phyloP scores from a whole-genome alignment of 2,797 vertebrate species.

The Hylomyscus alleni region DNA sequence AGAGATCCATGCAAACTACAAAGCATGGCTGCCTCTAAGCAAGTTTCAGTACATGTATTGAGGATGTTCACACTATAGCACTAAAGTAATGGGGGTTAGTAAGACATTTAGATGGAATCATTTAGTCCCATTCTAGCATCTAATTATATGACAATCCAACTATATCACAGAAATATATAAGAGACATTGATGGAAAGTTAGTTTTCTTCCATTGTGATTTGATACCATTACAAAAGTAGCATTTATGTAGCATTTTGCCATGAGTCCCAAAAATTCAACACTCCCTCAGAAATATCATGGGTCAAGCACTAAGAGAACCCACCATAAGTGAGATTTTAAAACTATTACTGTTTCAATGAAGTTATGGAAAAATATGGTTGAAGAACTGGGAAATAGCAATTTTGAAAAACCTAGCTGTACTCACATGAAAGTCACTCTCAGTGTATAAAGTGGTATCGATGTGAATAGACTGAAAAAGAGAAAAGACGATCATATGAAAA shows the following conservation, averaged over 20 bases:
- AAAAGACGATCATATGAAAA: constrained; percentile 68
- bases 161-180: background rate
- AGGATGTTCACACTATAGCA: background rate
- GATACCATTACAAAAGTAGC: constrained; percentile 9
- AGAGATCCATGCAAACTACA: background rate
- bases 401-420: constrained; percentile 76
- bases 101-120: constrained; percentile 7
- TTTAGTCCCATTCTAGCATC: constrained; percentile 38
- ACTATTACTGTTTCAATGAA: background rate
- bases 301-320: background rate
- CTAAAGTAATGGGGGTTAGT: background rate
- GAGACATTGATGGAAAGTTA: constrained; percentile 15
- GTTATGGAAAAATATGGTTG: constrained; percentile 51
- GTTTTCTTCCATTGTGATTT: constrained; percentile 31
- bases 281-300: constrained; percentile 33
- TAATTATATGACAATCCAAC: constrained; percentile 44
- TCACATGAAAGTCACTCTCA: constrained; percentile 86
- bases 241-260: constrained; percentile 23
- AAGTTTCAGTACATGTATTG: constrained; percentile 10
- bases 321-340: constrained; percentile 44
- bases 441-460: constrained; percentile 89
- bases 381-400: background rate
- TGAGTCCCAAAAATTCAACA: constrained; percentile 8
- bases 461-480: constrained; percentile 86
- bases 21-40: background rate